These are phyloP conservation scores for Hymenopus coronatus DNA, from an alignment of 2,888 invertebrate genomes.

Conservation along the genomic window DNA sequence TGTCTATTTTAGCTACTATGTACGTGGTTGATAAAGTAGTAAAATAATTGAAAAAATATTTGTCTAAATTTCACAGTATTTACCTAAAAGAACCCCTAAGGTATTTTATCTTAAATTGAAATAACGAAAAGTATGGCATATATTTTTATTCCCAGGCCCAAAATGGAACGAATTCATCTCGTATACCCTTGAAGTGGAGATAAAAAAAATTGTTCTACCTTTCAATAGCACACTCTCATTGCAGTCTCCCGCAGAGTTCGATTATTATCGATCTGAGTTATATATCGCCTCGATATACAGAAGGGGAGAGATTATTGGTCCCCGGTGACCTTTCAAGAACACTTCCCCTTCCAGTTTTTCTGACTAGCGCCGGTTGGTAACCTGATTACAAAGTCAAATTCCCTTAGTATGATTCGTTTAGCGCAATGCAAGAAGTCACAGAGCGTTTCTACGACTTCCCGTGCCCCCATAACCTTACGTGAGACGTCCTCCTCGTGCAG, in stretches of 20 bases:
- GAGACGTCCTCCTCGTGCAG: background rate
- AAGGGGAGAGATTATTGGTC: background rate
- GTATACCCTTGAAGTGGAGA: background rate
- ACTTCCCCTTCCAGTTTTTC: background rate
- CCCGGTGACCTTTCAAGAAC: background rate
- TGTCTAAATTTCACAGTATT: too few species aligned
- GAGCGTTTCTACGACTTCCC: background rate
- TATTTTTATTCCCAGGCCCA: background rate
- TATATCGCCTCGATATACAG: background rate
- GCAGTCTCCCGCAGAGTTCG: background rate
- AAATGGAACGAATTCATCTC: background rate
- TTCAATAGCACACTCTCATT: background rate
- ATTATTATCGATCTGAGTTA: background rate
- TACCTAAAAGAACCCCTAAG: too few species aligned
- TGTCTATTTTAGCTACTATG: too few species aligned
- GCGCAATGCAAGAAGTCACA: background rate
- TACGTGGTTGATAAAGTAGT: too few species aligned
- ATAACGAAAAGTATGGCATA: background rate
- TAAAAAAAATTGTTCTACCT: background rate
- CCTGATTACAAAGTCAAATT: slow-evolving; percentile 17
- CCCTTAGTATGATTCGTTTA: slow-evolving; percentile 11
- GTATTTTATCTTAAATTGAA: too few species aligned
- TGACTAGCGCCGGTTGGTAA: background rate
- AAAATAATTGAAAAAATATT: too few species aligned
- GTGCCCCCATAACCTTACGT: background rate